Conservation (phyloP, 1,140 invertebrate species). For the Achatina immaculata region DNA sequence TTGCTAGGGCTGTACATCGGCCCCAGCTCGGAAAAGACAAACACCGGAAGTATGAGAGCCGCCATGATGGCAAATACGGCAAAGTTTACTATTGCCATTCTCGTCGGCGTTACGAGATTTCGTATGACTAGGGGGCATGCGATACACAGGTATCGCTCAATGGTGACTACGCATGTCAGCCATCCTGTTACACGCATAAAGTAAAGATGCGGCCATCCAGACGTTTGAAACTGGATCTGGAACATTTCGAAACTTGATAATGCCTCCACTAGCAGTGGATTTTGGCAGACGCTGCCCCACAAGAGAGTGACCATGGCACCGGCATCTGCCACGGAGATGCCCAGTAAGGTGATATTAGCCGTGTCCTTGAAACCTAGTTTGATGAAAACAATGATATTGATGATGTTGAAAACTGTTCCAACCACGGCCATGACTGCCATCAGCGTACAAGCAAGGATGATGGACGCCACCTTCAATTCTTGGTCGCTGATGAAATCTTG, state of each 20-base stretch:
- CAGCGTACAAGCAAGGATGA: background rate
- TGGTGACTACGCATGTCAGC: background rate
- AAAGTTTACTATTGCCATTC: background rate
- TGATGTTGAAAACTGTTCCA: background rate
- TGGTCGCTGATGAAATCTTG: background rate
- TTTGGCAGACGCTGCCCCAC: conserved; percentile 13
- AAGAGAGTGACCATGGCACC: background rate
- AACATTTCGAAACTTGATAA: background rate
- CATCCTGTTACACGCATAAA: conserved; percentile 7
- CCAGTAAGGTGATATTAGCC: conserved; percentile 1
- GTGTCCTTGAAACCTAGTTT: conserved; percentile 17
- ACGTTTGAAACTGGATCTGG: background rate
- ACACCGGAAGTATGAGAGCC: background rate
- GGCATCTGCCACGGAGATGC: background rate
- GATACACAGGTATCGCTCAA: conserved; percentile 25
- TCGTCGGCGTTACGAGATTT: background rate
- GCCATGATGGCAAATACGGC: background rate
- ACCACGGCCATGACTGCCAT: background rate
- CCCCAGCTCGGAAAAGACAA: background rate
- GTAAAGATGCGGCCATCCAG: background rate
- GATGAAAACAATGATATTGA: conserved; percentile 14
- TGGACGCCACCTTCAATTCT: background rate
- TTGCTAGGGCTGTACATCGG: background rate
- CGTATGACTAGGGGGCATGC: conserved; percentile 8
- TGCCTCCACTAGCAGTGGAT: conserved; percentile 2